Evolutionary conservation across 1,140 invertebrate genomes (phyloP).

Genomic region (Apis mellifera): Amel_HAv3.1 CM009942.2:7867501-7868000

Average conservation of each 20-base stretch:
- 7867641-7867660: slow-evolving; percentile 75
- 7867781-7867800: too few relatives aligned
- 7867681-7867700: slow-evolving; percentile 8
- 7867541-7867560: background rate
- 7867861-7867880: background rate
- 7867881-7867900: background rate
- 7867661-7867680: slow-evolving; percentile 36
- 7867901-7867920: too few relatives aligned
- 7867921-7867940: background rate
- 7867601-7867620: slow-evolving; percentile 11
- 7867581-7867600: background rate
- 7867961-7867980: background rate
- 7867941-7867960: background rate
- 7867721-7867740: background rate
- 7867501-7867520: background rate
- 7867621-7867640: slow-evolving; percentile 68
- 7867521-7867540: background rate
- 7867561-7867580: background rate
- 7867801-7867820: too few relatives aligned
- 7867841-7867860: background rate
- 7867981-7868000: background rate
- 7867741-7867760: background rate
- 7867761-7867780: background rate
- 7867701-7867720: background rate
- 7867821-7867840: too few relatives aligned